Evolutionary conservation across 1,140 invertebrate species (phyloP).

Genomic region (Tetragnatha versicolor): DNA sequence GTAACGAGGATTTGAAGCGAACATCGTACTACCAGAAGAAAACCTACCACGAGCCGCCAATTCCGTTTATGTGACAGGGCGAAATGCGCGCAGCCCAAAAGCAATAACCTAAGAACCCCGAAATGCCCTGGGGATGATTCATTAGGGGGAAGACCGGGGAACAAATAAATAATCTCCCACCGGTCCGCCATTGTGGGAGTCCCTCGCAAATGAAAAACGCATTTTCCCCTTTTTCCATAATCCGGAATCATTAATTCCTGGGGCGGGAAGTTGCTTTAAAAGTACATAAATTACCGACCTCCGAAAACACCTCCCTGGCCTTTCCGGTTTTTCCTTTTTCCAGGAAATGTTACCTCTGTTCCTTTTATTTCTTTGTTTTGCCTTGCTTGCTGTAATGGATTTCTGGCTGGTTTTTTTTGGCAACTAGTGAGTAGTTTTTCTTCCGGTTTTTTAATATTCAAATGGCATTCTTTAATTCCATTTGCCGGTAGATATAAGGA

Average conservation of each 20-base stretch:
- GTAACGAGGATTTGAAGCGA: no score
- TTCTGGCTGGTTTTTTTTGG: no score
- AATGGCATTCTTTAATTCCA: not conserved
- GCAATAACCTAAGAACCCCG: no score
- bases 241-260: not conserved
- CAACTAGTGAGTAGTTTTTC: not conserved
- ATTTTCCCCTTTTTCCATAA: not conserved
- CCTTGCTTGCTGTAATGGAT: conserved; percentile 1
- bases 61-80: no score
- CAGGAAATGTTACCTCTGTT: not conserved
- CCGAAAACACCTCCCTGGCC: not conserved
- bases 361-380: not conserved
- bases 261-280: conserved; percentile 9
- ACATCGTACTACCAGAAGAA: no score
- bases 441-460: not conserved
- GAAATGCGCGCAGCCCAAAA: no score
- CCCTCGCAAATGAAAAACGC: not conserved
- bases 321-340: not conserved
- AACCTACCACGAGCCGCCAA: no score
- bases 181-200: no score
- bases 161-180: no score
- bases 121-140: no score
- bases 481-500: no score
- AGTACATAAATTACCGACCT: conserved; percentile 16
- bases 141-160: no score